These are phyloP conservation scores for Anorthoa munda DNA, from an alignment of 2,888 invertebrate genomes.

Conservation along the genomic window DNA sequence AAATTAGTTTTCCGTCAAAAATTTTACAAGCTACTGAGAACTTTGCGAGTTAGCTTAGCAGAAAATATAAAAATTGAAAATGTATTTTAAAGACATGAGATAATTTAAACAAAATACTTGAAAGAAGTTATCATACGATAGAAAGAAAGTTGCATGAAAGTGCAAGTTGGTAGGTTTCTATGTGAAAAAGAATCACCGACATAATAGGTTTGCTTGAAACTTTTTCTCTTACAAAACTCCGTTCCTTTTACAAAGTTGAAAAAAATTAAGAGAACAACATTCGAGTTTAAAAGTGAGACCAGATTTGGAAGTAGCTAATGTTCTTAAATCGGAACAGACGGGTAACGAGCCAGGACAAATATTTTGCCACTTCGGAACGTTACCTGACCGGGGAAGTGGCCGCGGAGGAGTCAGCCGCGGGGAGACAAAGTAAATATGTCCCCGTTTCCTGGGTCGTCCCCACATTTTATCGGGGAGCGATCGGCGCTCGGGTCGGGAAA, in stretches of 20 bases:
- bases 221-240: slow-evolving; percentile 51
- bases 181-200: slow-evolving; percentile 41
- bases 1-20: slow-evolving; percentile 61
- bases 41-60: slow-evolving; percentile 9
- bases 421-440: slow-evolving; percentile 91
- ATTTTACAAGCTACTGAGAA: slow-evolving; percentile 23
- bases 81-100: slow-evolving; percentile 20
- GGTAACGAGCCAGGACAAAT: slow-evolving; percentile 88
- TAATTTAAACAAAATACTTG: slow-evolving; percentile 11
- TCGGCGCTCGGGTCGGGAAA: slow-evolving; percentile 90
- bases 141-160: slow-evolving; percentile 14
- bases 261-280: slow-evolving; percentile 63
- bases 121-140: not conserved
- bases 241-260: slow-evolving; percentile 50
- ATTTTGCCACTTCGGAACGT: slow-evolving; percentile 89
- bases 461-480: slow-evolving; percentile 91
- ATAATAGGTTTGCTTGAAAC: slow-evolving; percentile 57
- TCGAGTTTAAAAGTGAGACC: slow-evolving; percentile 72
- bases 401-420: slow-evolving; percentile 82
- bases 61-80: slow-evolving; percentile 7
- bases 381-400: slow-evolving; percentile 90
- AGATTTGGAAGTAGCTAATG: slow-evolving; percentile 83
- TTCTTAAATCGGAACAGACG: slow-evolving; percentile 87
- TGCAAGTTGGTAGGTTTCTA: slow-evolving; percentile 38
- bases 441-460: slow-evolving; percentile 88